A percentile compares a stretch with the other conserved stretches of the same genome.
phyloP scores from a whole-genome alignment of 1,140 invertebrate species.

The Ericerus pela region DNA sequence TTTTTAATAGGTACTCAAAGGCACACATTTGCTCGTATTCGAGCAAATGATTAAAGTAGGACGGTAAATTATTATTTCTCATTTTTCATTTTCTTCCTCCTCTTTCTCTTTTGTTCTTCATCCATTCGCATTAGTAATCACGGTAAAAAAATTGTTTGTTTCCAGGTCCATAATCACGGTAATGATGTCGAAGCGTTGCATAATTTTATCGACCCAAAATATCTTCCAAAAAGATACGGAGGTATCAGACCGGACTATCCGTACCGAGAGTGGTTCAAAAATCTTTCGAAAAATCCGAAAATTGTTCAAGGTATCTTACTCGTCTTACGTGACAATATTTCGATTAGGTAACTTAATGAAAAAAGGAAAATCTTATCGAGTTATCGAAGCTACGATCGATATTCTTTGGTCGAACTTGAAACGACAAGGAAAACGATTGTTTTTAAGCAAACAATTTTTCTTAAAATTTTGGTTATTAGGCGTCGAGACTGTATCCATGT shows the following conservation, averaged over 20 bases:
- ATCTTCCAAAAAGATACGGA: slow-evolving; percentile 53
- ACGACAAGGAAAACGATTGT: too few species aligned
- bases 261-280: slow-evolving; percentile 55
- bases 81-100: not conserved
- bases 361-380: not conserved
- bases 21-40: too few species aligned
- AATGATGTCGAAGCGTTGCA: slow-evolving; percentile 57
- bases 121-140: not conserved
- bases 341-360: not conserved
- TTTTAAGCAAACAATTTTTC: too few species aligned
- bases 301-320: slow-evolving; percentile 40
- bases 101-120: too few species aligned
- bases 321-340: too few species aligned
- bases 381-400: too few species aligned
- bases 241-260: slow-evolving; percentile 51
- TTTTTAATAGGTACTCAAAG: too few species aligned
- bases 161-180: slow-evolving; percentile 49
- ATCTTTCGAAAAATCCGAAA: slow-evolving; percentile 37
- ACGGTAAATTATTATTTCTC: not conserved
- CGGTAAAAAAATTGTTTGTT: not conserved
- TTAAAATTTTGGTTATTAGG: too few species aligned
- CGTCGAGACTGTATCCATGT: too few species aligned
- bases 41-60: not conserved
- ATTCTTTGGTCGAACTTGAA: too few species aligned
- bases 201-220: slow-evolving; percentile 49